Evolutionary conservation across 2,113 vertebrate genomes (phyloP).

Genomic region (Oceanites oceanicus): DNA sequence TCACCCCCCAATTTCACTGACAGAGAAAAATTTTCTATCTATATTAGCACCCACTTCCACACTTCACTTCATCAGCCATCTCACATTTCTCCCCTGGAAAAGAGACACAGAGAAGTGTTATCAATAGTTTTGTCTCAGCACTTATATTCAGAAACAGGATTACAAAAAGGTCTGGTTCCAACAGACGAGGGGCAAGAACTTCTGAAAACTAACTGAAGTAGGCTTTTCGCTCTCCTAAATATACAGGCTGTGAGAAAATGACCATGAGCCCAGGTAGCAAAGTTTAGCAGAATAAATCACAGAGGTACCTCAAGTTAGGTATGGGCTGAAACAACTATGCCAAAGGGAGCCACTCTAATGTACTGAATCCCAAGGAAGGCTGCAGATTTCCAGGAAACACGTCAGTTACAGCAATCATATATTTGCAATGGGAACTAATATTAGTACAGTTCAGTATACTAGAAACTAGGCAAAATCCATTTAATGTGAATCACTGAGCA

Average conservation of each 20-base stretch:
- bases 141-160: conserved; percentile 4
- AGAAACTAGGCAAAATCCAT: background rate
- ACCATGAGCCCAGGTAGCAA: background rate
- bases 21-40: conserved; percentile 17
- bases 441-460: background rate
- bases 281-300: conserved; percentile 49
- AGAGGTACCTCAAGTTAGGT: background rate
- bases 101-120: background rate
- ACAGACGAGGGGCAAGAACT: background rate
- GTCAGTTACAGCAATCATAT: background rate
- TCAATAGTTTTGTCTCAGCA: conserved; percentile 16
- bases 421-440: background rate
- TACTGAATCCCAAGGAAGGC: background rate
- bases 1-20: background rate
- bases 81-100: background rate
- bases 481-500: background rate
- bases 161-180: background rate
- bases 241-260: background rate
- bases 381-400: background rate
- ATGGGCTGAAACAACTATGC: background rate
- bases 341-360: background rate
- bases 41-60: conserved; percentile 12
- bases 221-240: background rate
- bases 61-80: background rate
- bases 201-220: background rate